Evolutionary conservation across 2,113 vertebrate genomes (phyloP).

Genomic region (Rhea americana): DNA sequence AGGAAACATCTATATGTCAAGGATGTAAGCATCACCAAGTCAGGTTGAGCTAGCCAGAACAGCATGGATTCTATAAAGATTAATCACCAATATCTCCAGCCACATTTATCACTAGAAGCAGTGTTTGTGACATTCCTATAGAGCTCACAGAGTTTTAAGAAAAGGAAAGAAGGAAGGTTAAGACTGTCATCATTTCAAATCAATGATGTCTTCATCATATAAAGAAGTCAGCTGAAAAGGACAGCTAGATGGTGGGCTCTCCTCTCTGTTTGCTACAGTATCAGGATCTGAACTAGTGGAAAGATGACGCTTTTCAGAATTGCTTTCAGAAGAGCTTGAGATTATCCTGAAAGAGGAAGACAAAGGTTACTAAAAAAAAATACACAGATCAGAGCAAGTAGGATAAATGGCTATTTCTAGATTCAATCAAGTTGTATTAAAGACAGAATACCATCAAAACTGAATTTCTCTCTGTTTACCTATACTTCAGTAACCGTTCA

Average conservation of each 20-base stretch:
- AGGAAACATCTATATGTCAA: conserved; percentile 54
- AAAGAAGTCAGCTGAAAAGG: conserved; percentile 82
- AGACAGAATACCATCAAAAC: neutral
- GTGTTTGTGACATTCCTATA: conserved; percentile 53
- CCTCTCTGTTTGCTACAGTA: conserved; percentile 68
- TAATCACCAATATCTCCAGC: conserved; percentile 38
- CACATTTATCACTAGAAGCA: conserved; percentile 44
- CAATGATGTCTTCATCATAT: conserved; percentile 91
- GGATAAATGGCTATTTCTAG: neutral
- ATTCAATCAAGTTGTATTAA: neutral
- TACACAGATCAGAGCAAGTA: neutral
- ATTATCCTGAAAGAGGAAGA: conserved; percentile 78
- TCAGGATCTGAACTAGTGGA: conserved; percentile 81
- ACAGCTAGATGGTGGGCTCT: conserved; percentile 77
- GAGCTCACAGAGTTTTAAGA: conserved; percentile 61
- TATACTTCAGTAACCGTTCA: neutral
- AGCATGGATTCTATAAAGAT: conserved; percentile 36
- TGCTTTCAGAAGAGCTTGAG: conserved; percentile 81
- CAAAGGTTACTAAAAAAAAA: neutral
- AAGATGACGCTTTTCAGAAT: conserved; percentile 76
- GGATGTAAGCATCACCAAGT: conserved; percentile 44
- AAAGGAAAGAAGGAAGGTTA: conserved; percentile 43
- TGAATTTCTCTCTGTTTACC: neutral
- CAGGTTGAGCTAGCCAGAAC: conserved; percentile 44
- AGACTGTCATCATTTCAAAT: conserved; percentile 91